Conservation (phyloP, 2,888 invertebrate genomes). For the Zaprionus obscuricornis region DNA sequence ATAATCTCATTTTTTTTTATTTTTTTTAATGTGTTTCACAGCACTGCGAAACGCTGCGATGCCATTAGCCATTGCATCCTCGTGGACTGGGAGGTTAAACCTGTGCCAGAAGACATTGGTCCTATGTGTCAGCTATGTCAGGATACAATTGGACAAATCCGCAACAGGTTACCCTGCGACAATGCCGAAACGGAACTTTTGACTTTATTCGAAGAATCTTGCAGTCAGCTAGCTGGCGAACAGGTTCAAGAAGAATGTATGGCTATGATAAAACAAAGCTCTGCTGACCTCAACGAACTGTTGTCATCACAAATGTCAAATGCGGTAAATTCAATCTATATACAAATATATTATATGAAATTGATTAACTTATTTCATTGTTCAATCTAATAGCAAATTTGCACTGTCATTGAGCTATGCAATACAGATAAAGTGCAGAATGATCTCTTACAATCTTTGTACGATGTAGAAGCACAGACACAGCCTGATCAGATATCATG, state of each 20-base stretch:
- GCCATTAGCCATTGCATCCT: neutral
- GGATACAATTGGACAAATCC: neutral
- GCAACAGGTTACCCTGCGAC: neutral
- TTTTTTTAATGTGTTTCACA: neutral
- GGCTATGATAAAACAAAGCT: neutral
- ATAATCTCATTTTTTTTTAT: neutral
- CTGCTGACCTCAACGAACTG: neutral
- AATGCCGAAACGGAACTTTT: neutral
- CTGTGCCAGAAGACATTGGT: slow-evolving; percentile 3
- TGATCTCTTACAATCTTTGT: no score
- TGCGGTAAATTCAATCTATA: slow-evolving; percentile 11
- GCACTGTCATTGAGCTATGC: slow-evolving; percentile 12
- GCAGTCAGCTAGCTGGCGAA: neutral
- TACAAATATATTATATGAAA: no score
- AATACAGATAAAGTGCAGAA: slow-evolving; percentile 5
- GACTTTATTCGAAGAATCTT: neutral
- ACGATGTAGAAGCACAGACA: no score
- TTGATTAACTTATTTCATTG: no score
- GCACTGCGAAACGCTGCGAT: slow-evolving; percentile 17
- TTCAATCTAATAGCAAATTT: slow-evolving; percentile 19
- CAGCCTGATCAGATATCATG: slow-evolving; percentile 21
- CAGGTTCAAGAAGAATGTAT: neutral
- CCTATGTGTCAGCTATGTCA: slow-evolving; percentile 1
- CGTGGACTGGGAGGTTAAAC: neutral
- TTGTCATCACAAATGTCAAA: slow-evolving; percentile 14